A percentile compares a stretch with the other conserved stretches of the same genome.
phyloP scores from a whole-genome alignment of 2,888 invertebrate species.

The Catocala sponsa region DNA sequence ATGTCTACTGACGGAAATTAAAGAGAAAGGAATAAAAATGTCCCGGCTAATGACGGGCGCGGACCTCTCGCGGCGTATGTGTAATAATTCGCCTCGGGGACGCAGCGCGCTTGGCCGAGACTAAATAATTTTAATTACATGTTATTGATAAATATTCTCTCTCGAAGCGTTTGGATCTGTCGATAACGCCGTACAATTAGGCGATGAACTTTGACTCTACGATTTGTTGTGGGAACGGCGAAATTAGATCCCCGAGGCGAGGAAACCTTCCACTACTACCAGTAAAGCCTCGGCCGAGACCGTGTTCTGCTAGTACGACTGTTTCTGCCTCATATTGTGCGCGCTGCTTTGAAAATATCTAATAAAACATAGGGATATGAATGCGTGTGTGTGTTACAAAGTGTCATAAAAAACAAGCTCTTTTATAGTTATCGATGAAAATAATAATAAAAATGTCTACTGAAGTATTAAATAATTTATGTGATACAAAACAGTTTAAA shows the following conservation, averaged over 20 bases:
- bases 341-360: conserved; percentile 29
- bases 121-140: conserved; percentile 88
- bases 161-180: conserved; percentile 79
- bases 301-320: conserved; percentile 29
- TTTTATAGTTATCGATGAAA: conserved; percentile 51
- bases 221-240: conserved; percentile 85
- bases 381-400: conserved; percentile 40
- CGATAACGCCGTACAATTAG: conserved; percentile 84
- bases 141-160: conserved; percentile 86
- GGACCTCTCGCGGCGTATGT: conserved; percentile 84
- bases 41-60: conserved; percentile 81
- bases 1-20: conserved; percentile 84
- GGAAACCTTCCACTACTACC: conserved; percentile 39
- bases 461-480: conserved; percentile 52
- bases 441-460: conserved; percentile 53
- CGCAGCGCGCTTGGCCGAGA: conserved; percentile 61
- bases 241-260: conserved; percentile 72
- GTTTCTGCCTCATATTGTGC: conserved; percentile 23
- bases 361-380: conserved; percentile 33
- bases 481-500: conserved; percentile 52
- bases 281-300: conserved; percentile 10
- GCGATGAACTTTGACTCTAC: conserved; percentile 82
- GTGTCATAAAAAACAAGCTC: conserved; percentile 35
- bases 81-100: conserved; percentile 84
- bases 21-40: conserved; percentile 86